A percentile compares a stretch with the other conserved stretches of the same genome.
Evolutionary conservation across 2,113 vertebrate genomes (phyloP).

Genomic region (Lanius ludovicianus): DNA sequence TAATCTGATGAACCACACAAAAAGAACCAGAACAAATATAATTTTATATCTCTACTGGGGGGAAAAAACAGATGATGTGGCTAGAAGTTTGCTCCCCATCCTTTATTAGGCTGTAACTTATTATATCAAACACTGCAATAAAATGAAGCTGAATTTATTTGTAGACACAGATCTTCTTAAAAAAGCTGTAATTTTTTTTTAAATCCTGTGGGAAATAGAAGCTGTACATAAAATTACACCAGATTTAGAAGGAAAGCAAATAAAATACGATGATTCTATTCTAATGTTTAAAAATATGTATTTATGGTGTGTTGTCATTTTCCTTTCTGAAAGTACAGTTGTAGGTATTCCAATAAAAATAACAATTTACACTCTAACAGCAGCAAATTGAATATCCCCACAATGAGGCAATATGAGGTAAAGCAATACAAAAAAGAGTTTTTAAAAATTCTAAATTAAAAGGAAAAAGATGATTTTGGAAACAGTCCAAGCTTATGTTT

Average conservation of each 20-base stretch:
- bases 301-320: background rate
- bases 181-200: background rate
- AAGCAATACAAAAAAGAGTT: background rate
- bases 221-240: background rate
- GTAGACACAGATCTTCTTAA: background rate
- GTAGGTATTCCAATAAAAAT: background rate
- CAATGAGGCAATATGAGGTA: background rate
- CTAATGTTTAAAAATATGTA: background rate
- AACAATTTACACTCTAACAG: background rate
- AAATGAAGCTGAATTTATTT: conserved; percentile 26
- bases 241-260: conserved; percentile 10
- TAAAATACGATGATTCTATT: conserved; percentile 3
- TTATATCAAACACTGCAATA: background rate
- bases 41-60: conserved; percentile 2
- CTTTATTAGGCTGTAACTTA: conserved; percentile 40
- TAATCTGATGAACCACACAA: conserved; percentile 53
- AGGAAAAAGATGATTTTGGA: background rate
- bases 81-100: conserved; percentile 15
- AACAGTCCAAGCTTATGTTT: background rate
- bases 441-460: background rate
- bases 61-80: background rate
- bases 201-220: conserved; percentile 16
- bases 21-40: conserved; percentile 29
- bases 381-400: background rate
- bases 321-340: background rate